phyloP scores from a whole-genome alignment of 2,113 vertebrate genomes.

The Archilochus colubris region DNA sequence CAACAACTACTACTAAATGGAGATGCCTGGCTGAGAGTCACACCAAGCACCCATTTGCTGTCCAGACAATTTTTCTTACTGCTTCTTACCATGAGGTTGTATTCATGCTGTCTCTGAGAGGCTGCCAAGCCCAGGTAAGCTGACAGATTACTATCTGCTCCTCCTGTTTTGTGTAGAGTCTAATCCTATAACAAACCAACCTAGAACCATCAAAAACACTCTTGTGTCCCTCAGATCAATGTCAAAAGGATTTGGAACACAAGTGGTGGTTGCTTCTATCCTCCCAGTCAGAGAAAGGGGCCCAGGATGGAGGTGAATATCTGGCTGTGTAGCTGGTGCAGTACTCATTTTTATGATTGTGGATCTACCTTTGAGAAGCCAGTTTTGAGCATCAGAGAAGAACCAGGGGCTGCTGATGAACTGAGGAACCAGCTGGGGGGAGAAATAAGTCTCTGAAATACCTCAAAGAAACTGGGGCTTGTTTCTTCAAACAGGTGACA shows the following conservation, averaged over 20 bases:
- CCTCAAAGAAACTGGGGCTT: too few relatives aligned
- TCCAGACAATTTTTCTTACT: too few relatives aligned
- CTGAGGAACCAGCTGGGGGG: too few relatives aligned
- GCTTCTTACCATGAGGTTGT: too few relatives aligned
- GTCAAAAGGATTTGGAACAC: background rate
- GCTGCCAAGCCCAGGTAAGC: background rate
- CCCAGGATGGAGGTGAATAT: background rate
- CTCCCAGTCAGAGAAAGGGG: background rate
- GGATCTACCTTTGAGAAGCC: background rate
- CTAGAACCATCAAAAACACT: background rate
- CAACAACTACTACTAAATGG: too few relatives aligned
- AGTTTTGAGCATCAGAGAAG: too few relatives aligned
- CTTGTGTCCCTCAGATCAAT: background rate
- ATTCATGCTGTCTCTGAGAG: background rate
- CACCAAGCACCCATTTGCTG: too few relatives aligned
- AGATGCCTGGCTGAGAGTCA: too few relatives aligned
- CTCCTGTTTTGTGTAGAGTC: background rate
- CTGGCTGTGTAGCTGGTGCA: background rate
- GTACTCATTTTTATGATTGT: background rate
- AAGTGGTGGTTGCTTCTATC: background rate
- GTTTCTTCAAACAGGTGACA: too few relatives aligned
- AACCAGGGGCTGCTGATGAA: too few relatives aligned
- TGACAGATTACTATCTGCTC: background rate
- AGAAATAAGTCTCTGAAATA: too few relatives aligned
- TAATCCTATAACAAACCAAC: background rate